Evolutionary conservation across 2,113 vertebrate genomes (phyloP), one percentile per base, ranked within the genome.

Genomic region (Poeciliopsis occidentalis): DNA sequence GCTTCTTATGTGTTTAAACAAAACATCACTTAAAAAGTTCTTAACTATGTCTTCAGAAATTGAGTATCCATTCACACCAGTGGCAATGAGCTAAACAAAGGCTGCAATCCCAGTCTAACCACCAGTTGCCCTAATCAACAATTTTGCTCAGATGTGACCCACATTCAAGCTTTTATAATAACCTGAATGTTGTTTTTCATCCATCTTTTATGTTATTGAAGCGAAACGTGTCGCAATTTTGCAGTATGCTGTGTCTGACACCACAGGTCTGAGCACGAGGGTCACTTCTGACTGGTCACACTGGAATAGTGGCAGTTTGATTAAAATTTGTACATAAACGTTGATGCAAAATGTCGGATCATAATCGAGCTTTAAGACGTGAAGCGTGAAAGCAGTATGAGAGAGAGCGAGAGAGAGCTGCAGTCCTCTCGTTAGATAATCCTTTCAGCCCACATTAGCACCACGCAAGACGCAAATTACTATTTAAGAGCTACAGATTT

Each of bases 401-500:
- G 92, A 86, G 90, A 71, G 78, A 85, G 54, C 76, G 92, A 86
- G 90, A 71, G 75, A 85, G 81, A 78, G 75, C 60, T 60, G 80
- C 73, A 66, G 78, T 88, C 75, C 63, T 69, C 73, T 78, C 66
- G 19, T 89, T 79, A 82, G 82, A 85, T 91, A 89, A 93, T 90
- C 92, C 85, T 73, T 70, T 70, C 80, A 62, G 76, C 85, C 86
- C 87, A 88, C 83, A 85, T 75, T 34, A 69, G 67, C 82, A 67
- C 80, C 68, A 44, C 30, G 22, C 32, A 54, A 60, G 47, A 83
- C 68, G 89, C 1, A 29, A 30, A 37, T 75, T 85, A 60, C 83
- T 67, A 74, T 66, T 80, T 77, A 83, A 88, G 82, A 77, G 86
- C 65, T 83, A 93, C 89, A 85, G 88, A 87, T 70, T 88, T 93